phyloP scores from a whole-genome alignment of 2,113 vertebrate genomes.

The Laticauda colubrina region DNA sequence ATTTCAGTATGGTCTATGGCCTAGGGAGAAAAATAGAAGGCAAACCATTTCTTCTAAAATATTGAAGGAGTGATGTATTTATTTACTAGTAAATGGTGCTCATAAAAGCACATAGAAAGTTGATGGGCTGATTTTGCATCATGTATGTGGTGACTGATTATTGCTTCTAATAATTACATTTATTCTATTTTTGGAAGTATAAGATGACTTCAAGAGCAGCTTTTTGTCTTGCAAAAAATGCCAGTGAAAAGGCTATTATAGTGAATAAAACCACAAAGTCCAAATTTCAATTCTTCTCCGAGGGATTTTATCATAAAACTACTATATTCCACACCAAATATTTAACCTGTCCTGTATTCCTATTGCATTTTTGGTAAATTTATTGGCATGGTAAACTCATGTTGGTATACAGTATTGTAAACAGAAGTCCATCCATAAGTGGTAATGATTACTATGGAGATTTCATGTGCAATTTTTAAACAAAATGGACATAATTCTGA shows the following conservation, averaged over 20 bases:
- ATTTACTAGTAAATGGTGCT: neutral
- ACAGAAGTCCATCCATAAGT: neutral
- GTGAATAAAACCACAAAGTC: neutral
- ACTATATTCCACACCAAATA: neutral
- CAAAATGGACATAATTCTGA: neutral
- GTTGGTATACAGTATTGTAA: neutral
- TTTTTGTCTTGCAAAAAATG: neutral
- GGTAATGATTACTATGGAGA: neutral
- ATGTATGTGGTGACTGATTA: slow-evolving; percentile 16
- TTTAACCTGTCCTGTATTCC: neutral
- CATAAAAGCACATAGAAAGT: neutral
- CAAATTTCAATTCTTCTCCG: neutral
- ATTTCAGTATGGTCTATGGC: neutral
- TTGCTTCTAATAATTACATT: slow-evolving; percentile 42
- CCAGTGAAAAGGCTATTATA: neutral
- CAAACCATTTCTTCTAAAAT: accelerated
- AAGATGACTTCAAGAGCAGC: slow-evolving; percentile 1
- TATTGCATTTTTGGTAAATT: neutral
- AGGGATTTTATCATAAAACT: neutral
- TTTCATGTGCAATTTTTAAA: neutral
- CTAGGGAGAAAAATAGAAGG: neutral
- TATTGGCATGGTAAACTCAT: neutral
- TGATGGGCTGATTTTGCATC: slow-evolving; percentile 34
- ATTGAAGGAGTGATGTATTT: neutral
- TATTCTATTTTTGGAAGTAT: neutral